Evolutionary conservation across 2,888 invertebrate genomes (phyloP).

Genomic region (Neoitamus cyanurus): DNA sequence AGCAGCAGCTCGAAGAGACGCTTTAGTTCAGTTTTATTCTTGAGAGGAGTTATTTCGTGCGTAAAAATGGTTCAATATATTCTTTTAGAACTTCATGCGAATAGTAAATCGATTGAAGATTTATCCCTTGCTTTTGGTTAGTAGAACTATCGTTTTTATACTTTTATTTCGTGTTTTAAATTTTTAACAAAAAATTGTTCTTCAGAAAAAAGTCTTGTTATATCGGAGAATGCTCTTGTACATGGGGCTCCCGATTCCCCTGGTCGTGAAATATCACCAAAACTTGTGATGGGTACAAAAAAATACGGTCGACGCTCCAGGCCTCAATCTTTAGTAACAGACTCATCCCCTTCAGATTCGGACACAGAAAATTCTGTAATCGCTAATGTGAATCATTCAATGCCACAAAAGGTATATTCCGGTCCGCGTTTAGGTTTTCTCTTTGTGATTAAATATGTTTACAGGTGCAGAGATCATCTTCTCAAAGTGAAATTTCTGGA

Average conservation of each 20-base stretch:
- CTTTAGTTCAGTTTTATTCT: not conserved
- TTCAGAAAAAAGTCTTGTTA: constrained; percentile 60
- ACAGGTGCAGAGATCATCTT: constrained; percentile 70
- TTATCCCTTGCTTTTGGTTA: constrained; percentile 26
- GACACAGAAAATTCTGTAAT: constrained; percentile 60
- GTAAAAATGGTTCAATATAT: not conserved
- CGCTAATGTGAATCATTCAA: constrained; percentile 51
- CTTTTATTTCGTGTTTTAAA: not conserved
- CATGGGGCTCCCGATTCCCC: constrained; percentile 69
- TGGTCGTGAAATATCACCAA: constrained; percentile 78
- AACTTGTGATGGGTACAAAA: constrained; percentile 78
- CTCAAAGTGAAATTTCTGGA: constrained; percentile 69
- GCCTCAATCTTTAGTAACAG: constrained; percentile 68
- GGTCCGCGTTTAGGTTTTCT: constrained; percentile 31
- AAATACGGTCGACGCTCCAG: constrained; percentile 80
- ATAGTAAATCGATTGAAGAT: not conserved
- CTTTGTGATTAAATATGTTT: constrained; percentile 8
- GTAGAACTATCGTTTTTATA: constrained; percentile 14
- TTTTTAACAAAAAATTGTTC: not conserved
- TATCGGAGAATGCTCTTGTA: constrained; percentile 57
- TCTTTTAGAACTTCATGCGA: not conserved
- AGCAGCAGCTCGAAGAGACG: not conserved
- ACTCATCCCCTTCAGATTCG: constrained; percentile 63
- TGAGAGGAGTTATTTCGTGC: not conserved
- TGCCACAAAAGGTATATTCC: constrained; percentile 54